These are phyloP conservation scores for Pandemis corylana DNA, from an alignment of 2,888 invertebrate species.

Conservation along the genomic window DNA sequence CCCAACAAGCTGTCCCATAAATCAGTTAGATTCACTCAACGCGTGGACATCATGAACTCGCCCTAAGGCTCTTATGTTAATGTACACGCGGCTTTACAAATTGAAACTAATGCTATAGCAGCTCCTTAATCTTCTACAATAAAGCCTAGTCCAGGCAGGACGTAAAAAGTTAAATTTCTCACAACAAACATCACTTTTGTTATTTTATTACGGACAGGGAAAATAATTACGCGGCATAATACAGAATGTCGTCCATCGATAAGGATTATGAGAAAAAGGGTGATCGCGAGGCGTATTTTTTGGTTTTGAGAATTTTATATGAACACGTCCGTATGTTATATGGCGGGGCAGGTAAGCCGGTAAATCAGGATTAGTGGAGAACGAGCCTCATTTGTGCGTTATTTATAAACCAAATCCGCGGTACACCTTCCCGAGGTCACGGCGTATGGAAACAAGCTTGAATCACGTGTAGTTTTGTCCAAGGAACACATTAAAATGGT, in stretches of 20 bases:
- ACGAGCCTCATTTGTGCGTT: conserved; percentile 46
- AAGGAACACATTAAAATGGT: too few relatives aligned
- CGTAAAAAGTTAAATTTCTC: neutral
- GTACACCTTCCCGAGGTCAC: conserved; percentile 25
- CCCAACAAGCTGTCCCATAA: conserved; percentile 24
- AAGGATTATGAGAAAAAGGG: conserved; percentile 30
- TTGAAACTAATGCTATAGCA: conserved; percentile 37
- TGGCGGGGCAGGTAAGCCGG: conserved; percentile 42
- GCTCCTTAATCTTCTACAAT: conserved; percentile 22
- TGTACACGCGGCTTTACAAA: conserved; percentile 40
- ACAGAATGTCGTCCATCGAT: conserved; percentile 37
- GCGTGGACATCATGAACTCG: conserved; percentile 35
- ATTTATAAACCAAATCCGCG: conserved; percentile 45
- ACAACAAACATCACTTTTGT: conserved; percentile 8
- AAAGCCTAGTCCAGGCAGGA: conserved; percentile 24
- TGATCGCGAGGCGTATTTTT: conserved; percentile 20
- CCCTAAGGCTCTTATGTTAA: conserved; percentile 39
- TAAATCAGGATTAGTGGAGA: conserved; percentile 49
- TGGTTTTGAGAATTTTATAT: conserved; percentile 26
- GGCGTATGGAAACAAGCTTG: conserved; percentile 8
- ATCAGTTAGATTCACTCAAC: conserved; percentile 40
- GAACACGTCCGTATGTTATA: conserved; percentile 34
- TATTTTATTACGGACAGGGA: conserved; percentile 22
- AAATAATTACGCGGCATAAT: conserved; percentile 36
- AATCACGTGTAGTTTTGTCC: too few relatives aligned